Conservation (phyloP, 2,113 vertebrate species). For the Lethenteron reissneri region DNA sequence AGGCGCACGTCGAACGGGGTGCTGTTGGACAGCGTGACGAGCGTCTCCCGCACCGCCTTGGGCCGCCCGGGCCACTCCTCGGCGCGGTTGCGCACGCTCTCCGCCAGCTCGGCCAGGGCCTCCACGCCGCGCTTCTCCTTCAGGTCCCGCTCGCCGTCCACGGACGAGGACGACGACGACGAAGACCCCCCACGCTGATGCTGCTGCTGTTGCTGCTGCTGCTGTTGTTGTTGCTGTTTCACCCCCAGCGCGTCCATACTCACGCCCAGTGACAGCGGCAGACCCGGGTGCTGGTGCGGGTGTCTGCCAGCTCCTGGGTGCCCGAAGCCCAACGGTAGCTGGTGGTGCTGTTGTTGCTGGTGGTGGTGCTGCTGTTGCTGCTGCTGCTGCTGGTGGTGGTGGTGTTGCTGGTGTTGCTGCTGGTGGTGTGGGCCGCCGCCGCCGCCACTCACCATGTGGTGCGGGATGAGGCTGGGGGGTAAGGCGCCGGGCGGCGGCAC, state of each 20-base stretch:
- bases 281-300: conserved; percentile 21
- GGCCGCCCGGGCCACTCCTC: conserved; percentile 56
- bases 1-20: conserved; percentile 58
- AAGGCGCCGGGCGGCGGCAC: conserved; percentile 34
- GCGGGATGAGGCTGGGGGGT: conserved; percentile 34
- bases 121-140: conserved; percentile 29
- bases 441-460: conserved; percentile 18
- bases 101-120: conserved; percentile 32
- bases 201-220: conserved; percentile 14
- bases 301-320: conserved; percentile 29
- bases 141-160: conserved; percentile 43
- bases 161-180: conserved; percentile 25
- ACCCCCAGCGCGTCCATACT: conserved; percentile 28
- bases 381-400: not conserved
- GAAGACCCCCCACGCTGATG: conserved; percentile 15
- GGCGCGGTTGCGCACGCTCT: conserved; percentile 34
- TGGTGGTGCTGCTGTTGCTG: not conserved
- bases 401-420: not conserved
- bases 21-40: conserved; percentile 33
- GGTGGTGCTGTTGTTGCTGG: not conserved
- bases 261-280: conserved; percentile 21
- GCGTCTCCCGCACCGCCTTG: conserved; percentile 40
- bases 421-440: conserved; percentile 22
- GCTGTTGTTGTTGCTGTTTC: conserved; percentile 31
- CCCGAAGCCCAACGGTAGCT: conserved; percentile 14